phyloP scores from a whole-genome alignment of 2,888 invertebrate genomes.

The Embidobia sp. region DNA sequence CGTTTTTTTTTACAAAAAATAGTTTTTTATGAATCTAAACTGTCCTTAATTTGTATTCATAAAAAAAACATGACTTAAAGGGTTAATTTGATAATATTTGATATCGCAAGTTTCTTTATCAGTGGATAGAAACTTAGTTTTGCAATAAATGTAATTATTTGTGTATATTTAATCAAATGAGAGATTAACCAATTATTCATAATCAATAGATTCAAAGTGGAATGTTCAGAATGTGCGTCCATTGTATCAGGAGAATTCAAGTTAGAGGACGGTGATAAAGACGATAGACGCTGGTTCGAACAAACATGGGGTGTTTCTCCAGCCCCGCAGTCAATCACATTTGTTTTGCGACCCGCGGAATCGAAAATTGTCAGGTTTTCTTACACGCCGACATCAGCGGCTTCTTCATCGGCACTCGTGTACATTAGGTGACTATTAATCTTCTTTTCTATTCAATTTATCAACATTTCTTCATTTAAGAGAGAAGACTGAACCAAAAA shows the following conservation, averaged over 20 bases:
- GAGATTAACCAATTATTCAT: too few species aligned
- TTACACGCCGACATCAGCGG: slow-evolving; percentile 74
- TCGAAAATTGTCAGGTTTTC: slow-evolving; percentile 73
- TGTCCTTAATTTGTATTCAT: too few species aligned
- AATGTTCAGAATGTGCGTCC: slow-evolving; percentile 73
- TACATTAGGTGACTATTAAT: slow-evolving; percentile 73
- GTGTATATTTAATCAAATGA: background rate
- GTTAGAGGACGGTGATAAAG: slow-evolving; percentile 66
- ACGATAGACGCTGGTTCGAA: slow-evolving; percentile 72
- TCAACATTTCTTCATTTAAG: too few species aligned
- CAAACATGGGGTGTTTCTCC: slow-evolving; percentile 72
- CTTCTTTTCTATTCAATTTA: too few species aligned
- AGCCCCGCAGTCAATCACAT: slow-evolving; percentile 73
- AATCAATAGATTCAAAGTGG: slow-evolving; percentile 76
- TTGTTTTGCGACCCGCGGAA: slow-evolving; percentile 75
- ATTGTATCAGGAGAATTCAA: slow-evolving; percentile 77
- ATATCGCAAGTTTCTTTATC: too few species aligned
- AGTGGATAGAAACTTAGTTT: too few species aligned
- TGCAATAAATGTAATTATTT: too few species aligned
- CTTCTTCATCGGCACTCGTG: slow-evolving; percentile 76
- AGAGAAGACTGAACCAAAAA: too few species aligned
- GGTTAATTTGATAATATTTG: too few species aligned
- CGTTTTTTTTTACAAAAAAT: too few species aligned
- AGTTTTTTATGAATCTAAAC: too few species aligned
- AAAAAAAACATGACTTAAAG: too few species aligned